A percentile compares a stretch with the other conserved stretches of the same genome.
These are phyloP conservation scores for Psococerastis gibbosa DNA, from an alignment of 2,888 invertebrate species.

Conservation along the genomic window DNA sequence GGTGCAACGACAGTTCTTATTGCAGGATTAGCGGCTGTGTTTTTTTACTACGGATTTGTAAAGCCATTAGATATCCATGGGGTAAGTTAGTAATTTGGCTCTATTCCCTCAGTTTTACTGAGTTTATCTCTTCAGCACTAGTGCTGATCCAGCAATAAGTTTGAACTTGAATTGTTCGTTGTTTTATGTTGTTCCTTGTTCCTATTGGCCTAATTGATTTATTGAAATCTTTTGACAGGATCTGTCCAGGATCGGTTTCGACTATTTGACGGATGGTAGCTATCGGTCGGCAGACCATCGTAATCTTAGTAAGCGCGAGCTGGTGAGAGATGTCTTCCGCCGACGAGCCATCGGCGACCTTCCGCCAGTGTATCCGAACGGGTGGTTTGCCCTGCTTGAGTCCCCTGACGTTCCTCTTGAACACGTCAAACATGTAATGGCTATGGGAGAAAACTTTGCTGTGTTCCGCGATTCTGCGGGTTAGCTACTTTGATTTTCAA, in stretches of 20 bases:
- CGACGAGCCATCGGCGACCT: conserved; percentile 40
- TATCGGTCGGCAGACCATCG: conserved; percentile 17
- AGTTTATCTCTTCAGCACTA: no score
- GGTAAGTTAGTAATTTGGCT: not conserved
- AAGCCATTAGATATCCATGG: not conserved
- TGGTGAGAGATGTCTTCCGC: conserved; percentile 30
- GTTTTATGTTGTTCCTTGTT: no score
- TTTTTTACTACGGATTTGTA: not conserved
- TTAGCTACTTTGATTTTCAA: no score
- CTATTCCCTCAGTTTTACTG: no score
- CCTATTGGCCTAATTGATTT: no score
- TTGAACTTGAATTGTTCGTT: no score
- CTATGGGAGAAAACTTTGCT: conserved; percentile 50
- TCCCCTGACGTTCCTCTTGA: conserved; percentile 36
- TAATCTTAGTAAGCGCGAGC: conserved; percentile 18
- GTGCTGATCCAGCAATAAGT: no score
- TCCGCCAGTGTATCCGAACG: conserved; percentile 76
- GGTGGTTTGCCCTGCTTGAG: conserved; percentile 68
- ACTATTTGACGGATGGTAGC: conserved; percentile 12
- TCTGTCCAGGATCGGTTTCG: conserved; percentile 14
- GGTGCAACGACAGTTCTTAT: no score
- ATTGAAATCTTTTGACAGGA: no score
- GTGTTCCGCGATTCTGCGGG: conserved; percentile 45
- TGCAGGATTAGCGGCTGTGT: no score
- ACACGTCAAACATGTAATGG: conserved; percentile 39